phyloP scores from a whole-genome alignment of 1,140 invertebrate genomes.

The Eriocheir sinensis region DNA sequence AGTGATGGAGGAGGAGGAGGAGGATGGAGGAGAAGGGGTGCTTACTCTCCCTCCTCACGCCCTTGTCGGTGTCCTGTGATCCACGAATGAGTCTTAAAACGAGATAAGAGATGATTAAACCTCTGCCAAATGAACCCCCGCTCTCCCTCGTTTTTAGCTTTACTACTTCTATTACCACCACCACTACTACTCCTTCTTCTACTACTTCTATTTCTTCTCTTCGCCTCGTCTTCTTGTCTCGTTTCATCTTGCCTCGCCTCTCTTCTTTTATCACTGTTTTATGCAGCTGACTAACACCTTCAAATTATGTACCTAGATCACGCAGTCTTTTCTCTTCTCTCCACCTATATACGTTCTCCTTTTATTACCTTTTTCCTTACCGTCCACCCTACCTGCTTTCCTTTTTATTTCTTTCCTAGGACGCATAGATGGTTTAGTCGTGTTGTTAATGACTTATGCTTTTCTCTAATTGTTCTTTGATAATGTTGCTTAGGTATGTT shows the following conservation, averaged over 20 bases:
- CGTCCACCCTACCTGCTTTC: not conserved
- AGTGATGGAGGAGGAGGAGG: not conserved
- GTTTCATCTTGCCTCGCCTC: not conserved
- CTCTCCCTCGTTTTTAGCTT: no score
- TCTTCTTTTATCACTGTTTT: no score
- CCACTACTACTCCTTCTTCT: not conserved
- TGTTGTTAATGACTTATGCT: no score
- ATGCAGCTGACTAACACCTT: no score
- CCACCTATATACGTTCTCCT: not conserved
- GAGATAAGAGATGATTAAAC: not conserved
- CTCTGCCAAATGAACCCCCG: not conserved
- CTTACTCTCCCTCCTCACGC: not conserved
- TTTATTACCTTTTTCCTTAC: not conserved
- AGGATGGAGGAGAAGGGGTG: not conserved
- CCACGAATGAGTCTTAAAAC: constrained; percentile 23
- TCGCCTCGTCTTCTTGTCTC: not conserved
- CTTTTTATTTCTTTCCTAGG: no score
- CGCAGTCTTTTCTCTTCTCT: not conserved
- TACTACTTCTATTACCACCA: no score
- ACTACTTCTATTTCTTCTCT: not conserved
- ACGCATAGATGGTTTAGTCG: no score
- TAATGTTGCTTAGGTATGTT: no score
- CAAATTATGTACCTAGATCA: no score
- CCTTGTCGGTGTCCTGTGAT: constrained; percentile 4
- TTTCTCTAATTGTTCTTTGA: no score